A percentile compares a stretch with the other conserved stretches of the same genome.
Conservation (phyloP, 2,113 vertebrate genomes). For the Mus musculus region GRCm39 chrX:20601501-20602000, state of each 20-base stretch:
- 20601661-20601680: not conserved
- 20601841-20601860: not conserved
- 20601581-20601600: not conserved
- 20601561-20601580: not conserved
- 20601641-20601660: not conserved
- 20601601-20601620: not conserved
- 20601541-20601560: not conserved
- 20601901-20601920: not conserved
- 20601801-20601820: not conserved
- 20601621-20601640: not conserved
- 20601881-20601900: not conserved
- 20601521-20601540: conserved; percentile 1
- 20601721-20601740: not conserved
- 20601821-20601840: not conserved
- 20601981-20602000: not conserved
- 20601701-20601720: not conserved
- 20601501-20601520: not conserved
- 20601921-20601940: not conserved
- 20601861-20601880: not conserved
- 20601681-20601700: not conserved
- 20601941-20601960: not conserved
- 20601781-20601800: not conserved
- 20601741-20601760: not conserved
- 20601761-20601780: not conserved
- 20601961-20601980: not conserved